A percentile compares a stretch with the other conserved stretches of the same genome.
phyloP scores from a whole-genome alignment of 2,113 vertebrate genomes.

The Vanacampus margaritifer region DNA sequence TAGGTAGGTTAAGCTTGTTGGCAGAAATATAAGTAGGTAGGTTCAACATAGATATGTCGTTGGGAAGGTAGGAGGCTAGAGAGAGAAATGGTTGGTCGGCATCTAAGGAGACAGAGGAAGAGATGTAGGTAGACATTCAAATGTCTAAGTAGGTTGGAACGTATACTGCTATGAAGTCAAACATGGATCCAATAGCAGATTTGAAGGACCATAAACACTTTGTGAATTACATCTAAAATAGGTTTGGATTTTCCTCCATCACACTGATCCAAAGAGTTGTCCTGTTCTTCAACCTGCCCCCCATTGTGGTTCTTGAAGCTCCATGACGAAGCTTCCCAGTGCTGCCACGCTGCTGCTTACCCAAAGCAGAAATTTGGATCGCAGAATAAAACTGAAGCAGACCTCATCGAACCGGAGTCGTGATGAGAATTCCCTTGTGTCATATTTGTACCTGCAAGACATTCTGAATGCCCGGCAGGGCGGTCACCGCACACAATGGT shows the following conservation, averaged over 20 bases:
- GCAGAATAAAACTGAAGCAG: constrained; percentile 38
- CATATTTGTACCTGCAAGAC: constrained; percentile 10
- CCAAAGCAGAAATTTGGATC: constrained; percentile 42
- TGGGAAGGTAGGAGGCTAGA: no score
- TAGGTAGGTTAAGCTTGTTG: not conserved
- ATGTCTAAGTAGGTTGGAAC: no score
- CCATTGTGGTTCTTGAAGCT: not conserved
- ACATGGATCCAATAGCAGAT: no score
- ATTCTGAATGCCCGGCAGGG: constrained; percentile 20
- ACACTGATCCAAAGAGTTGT: constrained; percentile 5
- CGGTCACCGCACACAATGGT: constrained; percentile 32
- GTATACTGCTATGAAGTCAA: no score
- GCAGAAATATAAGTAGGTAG: not conserved
- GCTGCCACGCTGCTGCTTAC: constrained; percentile 22
- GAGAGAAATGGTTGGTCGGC: no score
- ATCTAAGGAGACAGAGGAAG: no score
- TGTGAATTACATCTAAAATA: no score
- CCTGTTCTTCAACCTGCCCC: not conserved
- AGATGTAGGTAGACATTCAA: no score
- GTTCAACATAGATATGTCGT: no score
- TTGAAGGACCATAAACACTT: no score
- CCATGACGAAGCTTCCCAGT: constrained; percentile 19
- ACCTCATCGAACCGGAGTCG: constrained; percentile 18
- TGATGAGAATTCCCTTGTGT: constrained; percentile 27
- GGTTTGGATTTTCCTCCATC: not conserved